These are phyloP conservation scores for Sminthopsis crassicaudata DNA, from an alignment of 2,113 vertebrate species.

Conservation along the genomic window DNA sequence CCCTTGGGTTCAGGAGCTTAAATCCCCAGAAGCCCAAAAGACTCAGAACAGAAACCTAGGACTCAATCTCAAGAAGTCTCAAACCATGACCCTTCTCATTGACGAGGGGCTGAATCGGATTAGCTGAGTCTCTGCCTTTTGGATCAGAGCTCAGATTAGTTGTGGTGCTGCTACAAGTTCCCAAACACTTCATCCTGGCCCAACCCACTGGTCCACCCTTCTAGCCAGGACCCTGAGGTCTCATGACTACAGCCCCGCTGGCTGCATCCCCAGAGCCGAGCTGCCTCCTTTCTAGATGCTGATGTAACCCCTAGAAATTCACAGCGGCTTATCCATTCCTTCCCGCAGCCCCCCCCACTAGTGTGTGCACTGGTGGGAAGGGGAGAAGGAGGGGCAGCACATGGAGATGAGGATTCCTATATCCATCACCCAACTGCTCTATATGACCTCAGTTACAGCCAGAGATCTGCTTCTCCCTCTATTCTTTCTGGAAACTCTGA, in stretches of 20 bases:
- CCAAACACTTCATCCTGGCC: not conserved
- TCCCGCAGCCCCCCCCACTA: not conserved
- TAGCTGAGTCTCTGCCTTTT: not conserved
- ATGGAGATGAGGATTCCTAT: not conserved
- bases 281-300: not conserved
- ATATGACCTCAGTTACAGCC: not conserved
- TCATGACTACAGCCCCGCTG: not conserved
- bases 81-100: not conserved
- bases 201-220: not conserved
- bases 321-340: not conserved
- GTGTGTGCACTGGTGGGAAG: not conserved
- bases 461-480: not conserved
- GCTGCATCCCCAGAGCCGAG: not conserved
- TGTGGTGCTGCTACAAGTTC: not conserved
- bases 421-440: not conserved
- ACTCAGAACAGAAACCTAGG: not conserved
- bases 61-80: not conserved
- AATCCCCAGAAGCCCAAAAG: not conserved
- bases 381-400: not conserved
- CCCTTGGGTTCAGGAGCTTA: not conserved
- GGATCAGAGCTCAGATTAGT: not conserved
- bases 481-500: not conserved
- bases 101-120: not conserved
- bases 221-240: not conserved
- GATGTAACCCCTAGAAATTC: not conserved